Conservation (phyloP, 2,113 vertebrate genomes). For the Gadus chalcogrammus region DNA sequence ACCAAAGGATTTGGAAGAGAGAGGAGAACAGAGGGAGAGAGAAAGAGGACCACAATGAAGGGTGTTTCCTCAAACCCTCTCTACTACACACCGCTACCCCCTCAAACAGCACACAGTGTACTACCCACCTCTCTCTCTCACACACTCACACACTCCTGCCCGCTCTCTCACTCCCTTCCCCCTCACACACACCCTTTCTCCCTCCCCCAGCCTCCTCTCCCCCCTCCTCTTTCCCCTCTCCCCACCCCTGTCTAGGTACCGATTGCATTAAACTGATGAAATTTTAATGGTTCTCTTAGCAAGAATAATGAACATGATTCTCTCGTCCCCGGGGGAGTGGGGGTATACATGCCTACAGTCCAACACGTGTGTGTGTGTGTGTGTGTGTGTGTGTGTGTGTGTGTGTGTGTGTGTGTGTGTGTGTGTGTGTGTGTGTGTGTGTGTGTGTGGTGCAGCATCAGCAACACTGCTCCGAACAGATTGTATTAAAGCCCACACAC, state of each 20-base stretch:
- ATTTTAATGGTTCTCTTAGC: conserved; percentile 83
- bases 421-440: no score
- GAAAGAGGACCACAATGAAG: neutral
- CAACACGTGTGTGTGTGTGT: conserved; percentile 15
- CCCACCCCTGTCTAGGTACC: conserved; percentile 56
- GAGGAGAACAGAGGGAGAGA: no score
- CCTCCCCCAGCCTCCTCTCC: conserved; percentile 35
- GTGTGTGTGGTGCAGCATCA: neutral
- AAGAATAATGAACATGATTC: conserved; percentile 79
- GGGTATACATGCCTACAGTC: conserved; percentile 45
- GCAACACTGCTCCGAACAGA: conserved; percentile 26
- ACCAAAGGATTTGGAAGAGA: no score
- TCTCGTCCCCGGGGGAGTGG: conserved; percentile 41
- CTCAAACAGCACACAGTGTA: neutral
- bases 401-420: neutral
- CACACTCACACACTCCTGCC: neutral
- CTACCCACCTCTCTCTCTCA: conserved; percentile 1
- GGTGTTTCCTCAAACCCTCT: neutral
- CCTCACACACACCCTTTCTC: conserved; percentile 21
- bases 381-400: neutral
- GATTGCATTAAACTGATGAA: conserved; percentile 79
- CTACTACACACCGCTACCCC: conserved; percentile 17
- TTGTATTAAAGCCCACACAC: conserved; percentile 15
- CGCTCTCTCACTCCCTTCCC: conserved; percentile 31
- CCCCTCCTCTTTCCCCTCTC: conserved; percentile 44